A percentile compares a stretch with the other conserved stretches of the same genome.
These are phyloP conservation scores for Dermochelys coriacea DNA, from an alignment of 2,797 vertebrate species.

Conservation along the genomic window DNA sequence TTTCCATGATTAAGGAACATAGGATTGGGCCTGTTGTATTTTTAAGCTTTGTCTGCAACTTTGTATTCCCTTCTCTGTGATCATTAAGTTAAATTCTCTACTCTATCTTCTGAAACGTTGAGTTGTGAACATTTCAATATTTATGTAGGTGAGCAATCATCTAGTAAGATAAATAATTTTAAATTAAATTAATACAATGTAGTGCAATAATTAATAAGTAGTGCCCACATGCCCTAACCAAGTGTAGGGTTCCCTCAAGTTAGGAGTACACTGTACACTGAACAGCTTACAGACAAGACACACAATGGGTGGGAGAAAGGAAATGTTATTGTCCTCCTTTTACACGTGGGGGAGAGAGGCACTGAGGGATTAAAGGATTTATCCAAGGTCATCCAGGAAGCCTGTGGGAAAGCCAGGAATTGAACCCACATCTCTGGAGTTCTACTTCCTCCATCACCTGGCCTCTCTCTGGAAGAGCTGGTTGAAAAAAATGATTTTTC, in stretches of 20 bases:
- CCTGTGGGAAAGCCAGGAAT: background rate
- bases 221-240: background rate
- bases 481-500: background rate
- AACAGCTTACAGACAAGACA: background rate
- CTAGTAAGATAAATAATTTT: slow-evolving; percentile 13
- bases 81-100: background rate
- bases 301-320: background rate
- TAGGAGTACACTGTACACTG: background rate
- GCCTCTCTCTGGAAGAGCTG: background rate
- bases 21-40: background rate
- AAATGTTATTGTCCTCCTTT: background rate
- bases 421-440: background rate
- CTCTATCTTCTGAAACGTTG: background rate
- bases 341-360: background rate
- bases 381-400: background rate
- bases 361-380: background rate
- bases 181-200: slow-evolving; percentile 33
- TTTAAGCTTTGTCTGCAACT: background rate
- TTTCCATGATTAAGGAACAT: background rate
- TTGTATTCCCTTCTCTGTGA: background rate
- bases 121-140: background rate
- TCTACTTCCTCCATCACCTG: background rate
- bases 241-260: background rate
- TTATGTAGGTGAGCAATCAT: background rate
- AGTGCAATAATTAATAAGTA: background rate